phyloP scores from a whole-genome alignment of 2,113 vertebrate genomes.

The Corythaixoides concolor region DNA sequence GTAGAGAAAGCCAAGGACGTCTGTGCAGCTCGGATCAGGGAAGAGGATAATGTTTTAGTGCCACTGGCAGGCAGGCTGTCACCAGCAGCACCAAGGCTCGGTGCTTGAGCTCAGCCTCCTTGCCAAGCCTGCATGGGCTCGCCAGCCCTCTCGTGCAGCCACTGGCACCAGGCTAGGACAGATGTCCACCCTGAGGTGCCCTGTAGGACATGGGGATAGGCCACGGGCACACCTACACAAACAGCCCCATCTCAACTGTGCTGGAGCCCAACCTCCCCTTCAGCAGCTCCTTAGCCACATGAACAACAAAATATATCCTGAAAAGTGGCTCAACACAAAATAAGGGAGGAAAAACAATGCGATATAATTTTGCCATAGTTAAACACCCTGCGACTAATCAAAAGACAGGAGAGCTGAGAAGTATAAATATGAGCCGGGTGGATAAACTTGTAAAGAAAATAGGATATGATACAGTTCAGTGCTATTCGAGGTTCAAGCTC shows the following conservation, averaged over 20 bases:
- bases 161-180: not conserved
- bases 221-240: not conserved
- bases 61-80: not conserved
- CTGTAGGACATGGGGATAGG: accelerated
- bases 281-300: not conserved
- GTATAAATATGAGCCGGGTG: not conserved
- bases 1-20: not conserved
- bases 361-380: not conserved
- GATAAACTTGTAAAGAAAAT: not conserved
- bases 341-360: not conserved
- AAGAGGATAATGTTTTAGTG: not conserved
- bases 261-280: not conserved
- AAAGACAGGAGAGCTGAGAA: not conserved
- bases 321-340: not conserved
- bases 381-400: not conserved
- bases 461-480: not conserved
- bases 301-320: not conserved
- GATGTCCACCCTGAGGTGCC: not conserved
- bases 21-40: not conserved
- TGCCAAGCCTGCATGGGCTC: not conserved
- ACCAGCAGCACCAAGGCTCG: not conserved
- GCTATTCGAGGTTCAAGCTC: not conserved
- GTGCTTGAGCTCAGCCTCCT: not conserved
- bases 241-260: not conserved
- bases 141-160: not conserved